Evolutionary conservation across 2,113 vertebrate species (phyloP), one percentile per base, ranked within the genome.

Genomic region (Cyprinodon tularosa): DNA sequence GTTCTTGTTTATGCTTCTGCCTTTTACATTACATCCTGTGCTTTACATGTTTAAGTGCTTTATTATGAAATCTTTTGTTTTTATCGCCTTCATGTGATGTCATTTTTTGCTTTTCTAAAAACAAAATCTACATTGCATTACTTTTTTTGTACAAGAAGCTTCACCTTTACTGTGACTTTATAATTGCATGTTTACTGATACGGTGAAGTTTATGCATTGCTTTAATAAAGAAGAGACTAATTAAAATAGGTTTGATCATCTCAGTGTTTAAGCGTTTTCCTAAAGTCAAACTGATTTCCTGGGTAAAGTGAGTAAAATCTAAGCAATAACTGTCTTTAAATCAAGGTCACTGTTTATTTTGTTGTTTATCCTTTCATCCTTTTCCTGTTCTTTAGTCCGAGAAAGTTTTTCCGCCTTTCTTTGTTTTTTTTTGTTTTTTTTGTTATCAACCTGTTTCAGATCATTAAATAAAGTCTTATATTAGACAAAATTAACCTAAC

Each of bases 161-260:
- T 57, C 50, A 57, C 20, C 67, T 14, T 29, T 29, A 38, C 69
- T 82, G 38, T 61, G 64, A 29, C 60, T 53, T 39, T 13, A 7
- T 29, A 63, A 66, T 72, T 20, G 72, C 15, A 29, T 75, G 74
- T 86, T 85, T 68, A 71, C 62, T 13, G 57, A 14, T 63, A 71
- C 20, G 22, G 57, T 64, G 22, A 66, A 48, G 57, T 53, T 68
- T 20, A 68, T 45, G 11, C n/a, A 68, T 4, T 63, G 36, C 57
- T 57, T 60, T 62, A 17, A 15, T 29, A 0, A 0, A 20, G 62
- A 22, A 48, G 65, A n/a, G 60, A 68, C 36, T 36, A 63, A 36
- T 48, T 1, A 45, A 60, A 12, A 6, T 13, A 38, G 59, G 48
- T 48, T 3, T 42, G 59, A 62, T 39, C 57, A 42, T 60, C 50